These are phyloP conservation scores for Cyclura pinguis DNA, from an alignment of 2,797 vertebrate species.

Conservation along the genomic window DNA sequence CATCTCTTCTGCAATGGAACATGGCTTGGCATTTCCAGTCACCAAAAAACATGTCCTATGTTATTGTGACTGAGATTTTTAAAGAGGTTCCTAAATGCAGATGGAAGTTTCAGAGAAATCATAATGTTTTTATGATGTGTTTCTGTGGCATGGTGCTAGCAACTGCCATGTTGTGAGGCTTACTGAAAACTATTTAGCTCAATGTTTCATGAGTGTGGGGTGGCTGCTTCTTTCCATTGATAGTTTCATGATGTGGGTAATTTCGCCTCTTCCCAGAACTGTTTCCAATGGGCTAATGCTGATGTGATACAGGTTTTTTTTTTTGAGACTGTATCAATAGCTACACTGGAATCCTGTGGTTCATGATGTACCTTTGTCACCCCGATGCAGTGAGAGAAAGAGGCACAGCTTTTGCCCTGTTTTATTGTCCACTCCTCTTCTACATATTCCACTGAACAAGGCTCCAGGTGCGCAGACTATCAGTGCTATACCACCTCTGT, in stretches of 20 bases:
- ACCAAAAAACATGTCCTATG: not conserved
- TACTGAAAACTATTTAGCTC: not conserved
- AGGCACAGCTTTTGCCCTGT: not conserved
- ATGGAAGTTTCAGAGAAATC: not conserved
- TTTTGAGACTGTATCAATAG: not conserved
- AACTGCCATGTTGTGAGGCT: not conserved
- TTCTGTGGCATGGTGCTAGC: not conserved
- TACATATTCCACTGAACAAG: not conserved
- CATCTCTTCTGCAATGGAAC: not conserved
- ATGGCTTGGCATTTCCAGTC: not conserved
- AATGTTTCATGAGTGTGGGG: not conserved
- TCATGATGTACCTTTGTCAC: not conserved
- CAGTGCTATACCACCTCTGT: not conserved
- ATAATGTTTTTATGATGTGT: not conserved
- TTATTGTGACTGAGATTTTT: not conserved
- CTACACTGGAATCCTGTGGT: not conserved
- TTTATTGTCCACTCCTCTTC: not conserved
- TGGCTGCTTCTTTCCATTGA: not conserved
- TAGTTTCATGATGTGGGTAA: not conserved
- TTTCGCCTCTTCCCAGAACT: not conserved
- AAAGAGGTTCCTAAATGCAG: accelerated
- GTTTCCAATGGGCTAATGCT: not conserved
- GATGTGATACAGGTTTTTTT: not conserved
- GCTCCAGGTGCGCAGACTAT: not conserved
- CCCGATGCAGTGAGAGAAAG: not conserved